Evolutionary conservation across 2,888 invertebrate species (phyloP).

Genomic region (Sicus ferrugineus): DNA sequence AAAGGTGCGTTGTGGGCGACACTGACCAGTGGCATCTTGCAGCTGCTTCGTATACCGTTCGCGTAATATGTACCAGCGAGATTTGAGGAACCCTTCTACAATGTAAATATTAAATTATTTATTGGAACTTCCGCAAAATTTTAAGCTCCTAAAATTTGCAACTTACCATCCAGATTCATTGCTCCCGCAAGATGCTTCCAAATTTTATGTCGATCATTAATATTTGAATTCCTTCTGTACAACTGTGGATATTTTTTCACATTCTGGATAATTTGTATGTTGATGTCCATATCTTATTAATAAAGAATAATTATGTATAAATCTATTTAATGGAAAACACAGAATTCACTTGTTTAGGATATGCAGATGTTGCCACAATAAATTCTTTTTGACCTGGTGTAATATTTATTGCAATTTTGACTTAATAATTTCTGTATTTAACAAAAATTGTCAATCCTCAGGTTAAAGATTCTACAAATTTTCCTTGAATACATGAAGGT

Average conservation of each 20-base stretch:
- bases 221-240: constrained; percentile 38
- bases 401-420: no score
- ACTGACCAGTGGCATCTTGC: neutral
- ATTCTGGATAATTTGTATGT: constrained; percentile 44
- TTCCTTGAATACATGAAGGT: no score
- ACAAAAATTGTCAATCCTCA: no score
- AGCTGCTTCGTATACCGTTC: constrained; percentile 38
- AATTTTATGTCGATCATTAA: constrained; percentile 36
- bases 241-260: constrained; percentile 43
- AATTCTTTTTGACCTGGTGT: no score
- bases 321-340: no score
- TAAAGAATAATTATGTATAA: no score
- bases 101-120: neutral
- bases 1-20: constrained; percentile 18
- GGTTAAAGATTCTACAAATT: no score
- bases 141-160: neutral
- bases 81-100: constrained; percentile 45
- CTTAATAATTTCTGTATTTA: no score
- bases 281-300: constrained; percentile 44
- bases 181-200: constrained; percentile 45
- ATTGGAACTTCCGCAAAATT: neutral
- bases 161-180: constrained; percentile 43
- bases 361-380: no score
- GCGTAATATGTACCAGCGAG: constrained; percentile 48
- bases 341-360: no score